Conservation (phyloP, 2,113 vertebrate species). For the Prietella phreatophila region DNA sequence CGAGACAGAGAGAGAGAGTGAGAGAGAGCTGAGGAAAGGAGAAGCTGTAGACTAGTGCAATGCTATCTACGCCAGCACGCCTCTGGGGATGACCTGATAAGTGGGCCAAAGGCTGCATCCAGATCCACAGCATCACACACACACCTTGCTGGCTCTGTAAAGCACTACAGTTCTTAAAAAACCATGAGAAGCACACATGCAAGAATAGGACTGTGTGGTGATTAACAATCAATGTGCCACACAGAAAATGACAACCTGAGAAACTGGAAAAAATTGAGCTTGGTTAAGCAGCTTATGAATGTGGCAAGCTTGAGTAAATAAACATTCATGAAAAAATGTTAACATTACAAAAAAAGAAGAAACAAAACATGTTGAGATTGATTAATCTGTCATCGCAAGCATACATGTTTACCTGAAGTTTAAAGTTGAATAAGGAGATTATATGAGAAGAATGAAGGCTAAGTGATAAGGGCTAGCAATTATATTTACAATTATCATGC, state of each 20-base stretch:
- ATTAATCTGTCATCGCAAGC: not conserved
- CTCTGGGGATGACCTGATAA: conserved; percentile 36
- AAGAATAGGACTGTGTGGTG: not conserved
- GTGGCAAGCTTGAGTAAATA: not conserved
- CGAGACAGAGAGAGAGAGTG: not conserved
- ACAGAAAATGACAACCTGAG: conserved; percentile 9
- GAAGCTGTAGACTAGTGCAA: conserved; percentile 24
- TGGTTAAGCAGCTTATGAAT: conserved; percentile 36
- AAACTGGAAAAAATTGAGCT: not conserved
- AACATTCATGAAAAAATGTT: not conserved
- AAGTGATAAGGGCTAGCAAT: not conserved
- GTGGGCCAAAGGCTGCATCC: conserved; percentile 9
- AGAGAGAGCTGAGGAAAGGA: not conserved
- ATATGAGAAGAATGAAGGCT: not conserved
- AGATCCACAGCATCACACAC: conserved; percentile 8
- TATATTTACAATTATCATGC: not conserved
- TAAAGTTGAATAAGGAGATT: not conserved
- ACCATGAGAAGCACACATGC: conserved; percentile 11
- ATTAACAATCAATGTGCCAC: conserved; percentile 23
- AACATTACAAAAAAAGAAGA: not conserved
- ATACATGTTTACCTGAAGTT: not conserved
- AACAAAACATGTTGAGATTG: no score
- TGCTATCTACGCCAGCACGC: conserved; percentile 7
- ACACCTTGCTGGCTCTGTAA: conserved; percentile 4
- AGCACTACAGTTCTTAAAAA: conserved; percentile 17